These are phyloP conservation scores for Lophius americanus DNA, from an alignment of 2,797 vertebrate species.

Conservation along the genomic window DNA sequence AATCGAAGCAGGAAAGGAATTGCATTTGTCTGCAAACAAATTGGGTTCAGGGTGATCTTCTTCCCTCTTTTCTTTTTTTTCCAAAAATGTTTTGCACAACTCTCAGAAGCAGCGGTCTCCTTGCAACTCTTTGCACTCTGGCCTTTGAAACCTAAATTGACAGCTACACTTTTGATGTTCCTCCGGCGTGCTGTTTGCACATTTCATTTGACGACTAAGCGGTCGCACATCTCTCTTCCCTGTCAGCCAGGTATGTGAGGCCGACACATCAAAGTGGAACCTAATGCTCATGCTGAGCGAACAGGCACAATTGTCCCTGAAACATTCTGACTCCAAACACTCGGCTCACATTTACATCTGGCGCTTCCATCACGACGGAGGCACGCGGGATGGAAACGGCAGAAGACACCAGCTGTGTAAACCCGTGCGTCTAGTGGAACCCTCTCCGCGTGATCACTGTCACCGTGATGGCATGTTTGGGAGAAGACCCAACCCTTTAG, in stretches of 20 bases:
- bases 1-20: no score
- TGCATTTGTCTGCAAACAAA: no score
- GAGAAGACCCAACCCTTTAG: slow-evolving; percentile 8
- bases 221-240: slow-evolving; percentile 23
- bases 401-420: slow-evolving; percentile 38
- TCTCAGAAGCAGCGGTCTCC: not conserved
- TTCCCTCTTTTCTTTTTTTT: no score
- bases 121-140: not conserved
- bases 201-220: slow-evolving; percentile 31
- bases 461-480: slow-evolving; percentile 20
- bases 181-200: slow-evolving; percentile 33
- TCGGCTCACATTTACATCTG: slow-evolving; percentile 52
- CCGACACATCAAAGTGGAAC: slow-evolving; percentile 49
- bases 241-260: slow-evolving; percentile 40
- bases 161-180: slow-evolving; percentile 7
- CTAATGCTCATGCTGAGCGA: slow-evolving; percentile 22
- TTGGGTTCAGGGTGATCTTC: no score
- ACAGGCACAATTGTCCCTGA: slow-evolving; percentile 43
- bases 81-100: slow-evolving; percentile 8
- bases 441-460: slow-evolving; percentile 18
- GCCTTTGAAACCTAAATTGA: slow-evolving; percentile 5
- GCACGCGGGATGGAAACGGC: slow-evolving; percentile 39
- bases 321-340: slow-evolving; percentile 37
- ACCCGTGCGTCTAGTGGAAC: slow-evolving; percentile 26
- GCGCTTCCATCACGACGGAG: slow-evolving; percentile 55